phyloP scores from a whole-genome alignment of 2,113 vertebrate species.

The Sylvietta virens region DNA sequence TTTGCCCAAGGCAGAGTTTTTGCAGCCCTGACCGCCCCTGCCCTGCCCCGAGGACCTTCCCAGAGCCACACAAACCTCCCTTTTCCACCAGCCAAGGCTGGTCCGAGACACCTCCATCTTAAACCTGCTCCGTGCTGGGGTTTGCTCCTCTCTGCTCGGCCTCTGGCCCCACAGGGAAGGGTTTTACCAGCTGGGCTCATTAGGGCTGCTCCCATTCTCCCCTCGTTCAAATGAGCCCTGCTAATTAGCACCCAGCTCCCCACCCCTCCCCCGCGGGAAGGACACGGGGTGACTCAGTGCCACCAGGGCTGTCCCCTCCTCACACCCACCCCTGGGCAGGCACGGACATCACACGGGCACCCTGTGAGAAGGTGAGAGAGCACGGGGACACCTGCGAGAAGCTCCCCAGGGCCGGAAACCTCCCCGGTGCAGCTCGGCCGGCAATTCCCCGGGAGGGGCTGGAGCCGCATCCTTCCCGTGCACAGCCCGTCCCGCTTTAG shows the following conservation, averaged over 20 bases:
- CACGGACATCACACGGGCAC: fast-evolving
- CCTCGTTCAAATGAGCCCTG: background rate
- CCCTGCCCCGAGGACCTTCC: background rate
- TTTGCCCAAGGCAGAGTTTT: background rate
- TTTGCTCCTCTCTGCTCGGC: background rate
- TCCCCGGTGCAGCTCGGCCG: fast-evolving
- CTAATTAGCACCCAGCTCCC: background rate
- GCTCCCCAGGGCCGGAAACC: too few relatives aligned
- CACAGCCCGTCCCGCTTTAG: background rate
- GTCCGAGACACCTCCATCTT: background rate
- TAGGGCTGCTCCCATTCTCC: background rate
- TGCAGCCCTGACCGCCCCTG: background rate
- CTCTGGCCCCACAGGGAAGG: background rate
- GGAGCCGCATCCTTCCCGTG: background rate
- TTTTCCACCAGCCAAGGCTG: background rate
- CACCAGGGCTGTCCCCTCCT: background rate
- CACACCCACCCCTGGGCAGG: background rate
- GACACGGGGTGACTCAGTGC: slow-evolving; percentile 25
- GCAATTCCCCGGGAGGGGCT: fast-evolving
- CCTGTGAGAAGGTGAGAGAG: background rate
- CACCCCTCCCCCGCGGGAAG: fast-evolving
- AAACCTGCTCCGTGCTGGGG: background rate
- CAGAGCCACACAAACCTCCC: background rate
- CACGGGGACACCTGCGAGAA: fast-evolving
- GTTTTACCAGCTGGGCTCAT: background rate